phyloP scores from a whole-genome alignment of 1,140 invertebrate species.

The Luehdorfia chinensis region DNA sequence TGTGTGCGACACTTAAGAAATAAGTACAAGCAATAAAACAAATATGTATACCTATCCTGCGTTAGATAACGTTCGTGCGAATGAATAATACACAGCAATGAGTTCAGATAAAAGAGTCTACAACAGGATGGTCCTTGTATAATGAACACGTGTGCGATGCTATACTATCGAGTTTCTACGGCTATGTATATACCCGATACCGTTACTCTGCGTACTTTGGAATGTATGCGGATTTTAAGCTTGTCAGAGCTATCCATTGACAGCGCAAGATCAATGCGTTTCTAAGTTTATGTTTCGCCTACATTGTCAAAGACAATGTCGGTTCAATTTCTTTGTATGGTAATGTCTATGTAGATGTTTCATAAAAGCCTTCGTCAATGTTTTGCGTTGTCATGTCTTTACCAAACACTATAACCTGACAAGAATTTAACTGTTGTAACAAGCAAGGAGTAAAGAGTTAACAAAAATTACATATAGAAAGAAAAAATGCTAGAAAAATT shows the following conservation, averaged over 20 bases:
- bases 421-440: not conserved
- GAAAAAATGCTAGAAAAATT: too few relatives aligned
- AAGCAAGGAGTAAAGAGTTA: too few relatives aligned
- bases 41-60: too few relatives aligned
- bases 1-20: too few relatives aligned
- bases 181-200: conserved; percentile 8
- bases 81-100: conserved; percentile 2
- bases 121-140: conserved; percentile 10
- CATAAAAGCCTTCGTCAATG: conserved; percentile 6
- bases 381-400: not conserved
- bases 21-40: too few relatives aligned
- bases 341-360: conserved; percentile 7
- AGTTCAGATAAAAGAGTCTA: conserved; percentile 1
- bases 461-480: too few relatives aligned
- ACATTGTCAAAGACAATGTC: conserved; percentile 16
- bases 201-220: conserved; percentile 1
- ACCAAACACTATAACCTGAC: not conserved
- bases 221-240: conserved; percentile 7
- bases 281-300: conserved; percentile 14
- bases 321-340: conserved; percentile 13
- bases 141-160: conserved; percentile 8
- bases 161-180: conserved; percentile 1
- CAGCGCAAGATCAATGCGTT: conserved; percentile 5
- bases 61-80: not conserved
- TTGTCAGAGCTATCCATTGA: conserved; percentile 4